Conservation (phyloP, 2,888 invertebrate species). For the Drosophila ezoana region DNA sequence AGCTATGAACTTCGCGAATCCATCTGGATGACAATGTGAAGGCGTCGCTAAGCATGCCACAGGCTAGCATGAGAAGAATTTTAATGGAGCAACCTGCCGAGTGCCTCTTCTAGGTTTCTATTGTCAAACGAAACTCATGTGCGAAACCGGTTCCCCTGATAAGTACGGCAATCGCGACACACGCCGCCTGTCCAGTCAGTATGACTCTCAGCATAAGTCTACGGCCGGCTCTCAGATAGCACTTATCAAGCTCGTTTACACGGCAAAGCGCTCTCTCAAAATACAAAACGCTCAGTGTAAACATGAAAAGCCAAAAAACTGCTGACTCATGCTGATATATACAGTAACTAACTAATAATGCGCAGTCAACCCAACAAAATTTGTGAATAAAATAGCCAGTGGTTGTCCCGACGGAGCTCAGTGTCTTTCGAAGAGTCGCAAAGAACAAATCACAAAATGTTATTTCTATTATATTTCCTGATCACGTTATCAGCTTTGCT, state of each 20-base stretch:
- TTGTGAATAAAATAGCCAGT: background rate
- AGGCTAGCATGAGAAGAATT: background rate
- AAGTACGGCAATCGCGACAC: background rate
- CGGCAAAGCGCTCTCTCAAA: background rate
- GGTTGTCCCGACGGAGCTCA: background rate
- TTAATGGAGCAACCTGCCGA: background rate
- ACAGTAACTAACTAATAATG: background rate
- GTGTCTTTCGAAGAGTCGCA: background rate
- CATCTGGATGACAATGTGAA: background rate
- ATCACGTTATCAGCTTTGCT: slow-evolving; percentile 40
- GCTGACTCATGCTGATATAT: slow-evolving; percentile 18
- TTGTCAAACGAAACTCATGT: background rate
- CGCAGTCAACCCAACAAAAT: background rate
- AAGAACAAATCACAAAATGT: slow-evolving; percentile 27
- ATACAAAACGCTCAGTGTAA: background rate
- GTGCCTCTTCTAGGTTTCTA: background rate
- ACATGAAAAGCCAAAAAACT: background rate
- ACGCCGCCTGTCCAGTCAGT: background rate
- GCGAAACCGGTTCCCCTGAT: background rate
- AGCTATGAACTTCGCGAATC: too few relatives aligned
- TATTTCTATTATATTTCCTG: slow-evolving; percentile 48
- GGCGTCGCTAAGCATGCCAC: background rate
- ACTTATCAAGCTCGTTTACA: slow-evolving; percentile 5
- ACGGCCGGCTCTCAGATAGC: background rate
- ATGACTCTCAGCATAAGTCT: background rate